Percentiles rank a stretch among this genome's conserved stretches.
These are phyloP conservation scores for Dioctria linearis DNA, from an alignment of 2,888 invertebrate genomes.

Conservation along the genomic window DNA sequence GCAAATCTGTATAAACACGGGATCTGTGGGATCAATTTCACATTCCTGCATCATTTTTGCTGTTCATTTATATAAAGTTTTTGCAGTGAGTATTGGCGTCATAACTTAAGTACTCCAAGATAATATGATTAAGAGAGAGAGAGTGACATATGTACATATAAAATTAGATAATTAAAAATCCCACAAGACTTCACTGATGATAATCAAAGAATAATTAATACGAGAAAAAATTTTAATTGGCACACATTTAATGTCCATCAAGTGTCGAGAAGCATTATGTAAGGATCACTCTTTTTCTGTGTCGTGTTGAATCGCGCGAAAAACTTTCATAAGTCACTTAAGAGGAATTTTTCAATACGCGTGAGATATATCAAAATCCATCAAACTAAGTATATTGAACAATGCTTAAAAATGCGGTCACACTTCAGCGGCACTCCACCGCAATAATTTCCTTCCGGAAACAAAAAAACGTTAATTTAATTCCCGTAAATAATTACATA, in stretches of 20 bases:
- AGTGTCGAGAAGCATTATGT: not conserved
- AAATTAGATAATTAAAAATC: not conserved
- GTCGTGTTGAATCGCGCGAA: no score
- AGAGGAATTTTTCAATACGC: no score
- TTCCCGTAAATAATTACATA: no score
- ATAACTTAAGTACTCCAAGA: no score
- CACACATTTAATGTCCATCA: not conserved
- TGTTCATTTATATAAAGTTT: not conserved
- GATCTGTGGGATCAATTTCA: conserved; percentile 64
- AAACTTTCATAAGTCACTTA: no score
- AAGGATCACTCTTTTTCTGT: not conserved
- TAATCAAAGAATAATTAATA: no score
- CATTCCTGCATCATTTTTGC: conserved; percentile 66
- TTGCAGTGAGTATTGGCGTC: no score
- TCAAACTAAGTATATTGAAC: no score
- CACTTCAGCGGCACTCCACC: not conserved
- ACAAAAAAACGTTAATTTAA: not conserved
- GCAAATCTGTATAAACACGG: conserved; percentile 61
- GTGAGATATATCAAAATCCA: no score
- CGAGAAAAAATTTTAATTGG: no score
- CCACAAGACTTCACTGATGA: not conserved
- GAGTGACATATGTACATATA: not conserved
- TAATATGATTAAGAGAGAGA: no score
- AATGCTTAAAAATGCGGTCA: not conserved
- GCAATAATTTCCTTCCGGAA: not conserved